phyloP scores from a whole-genome alignment of 2,888 invertebrate genomes.

The Lucinisca nassula region DNA sequence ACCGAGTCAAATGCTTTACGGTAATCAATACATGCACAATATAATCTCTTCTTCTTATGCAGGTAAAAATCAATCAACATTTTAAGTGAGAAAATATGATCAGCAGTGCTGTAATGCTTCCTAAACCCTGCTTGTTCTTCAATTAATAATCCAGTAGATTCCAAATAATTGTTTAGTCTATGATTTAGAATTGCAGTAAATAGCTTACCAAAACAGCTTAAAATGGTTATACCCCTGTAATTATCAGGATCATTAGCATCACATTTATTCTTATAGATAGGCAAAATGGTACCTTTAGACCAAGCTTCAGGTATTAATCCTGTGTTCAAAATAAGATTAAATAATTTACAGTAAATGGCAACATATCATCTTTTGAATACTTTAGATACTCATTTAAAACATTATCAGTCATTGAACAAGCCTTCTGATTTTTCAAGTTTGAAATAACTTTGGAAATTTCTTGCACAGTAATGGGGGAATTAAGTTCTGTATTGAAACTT shows the following conservation, averaged over 20 bases:
- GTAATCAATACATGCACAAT: background rate
- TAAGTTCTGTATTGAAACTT: background rate
- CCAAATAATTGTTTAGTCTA: background rate
- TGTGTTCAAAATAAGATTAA: constrained; percentile 3
- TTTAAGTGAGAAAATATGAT: background rate
- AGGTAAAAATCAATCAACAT: background rate
- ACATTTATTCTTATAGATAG: background rate
- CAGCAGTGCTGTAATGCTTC: background rate
- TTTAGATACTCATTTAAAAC: constrained; percentile 7
- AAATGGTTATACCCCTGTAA: background rate
- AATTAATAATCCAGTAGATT: background rate
- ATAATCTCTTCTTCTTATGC: background rate
- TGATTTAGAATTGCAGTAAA: background rate
- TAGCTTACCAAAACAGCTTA: background rate
- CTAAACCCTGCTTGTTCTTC: background rate
- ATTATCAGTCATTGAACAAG: background rate
- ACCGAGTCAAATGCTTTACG: background rate
- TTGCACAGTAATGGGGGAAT: background rate
- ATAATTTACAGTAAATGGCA: background rate
- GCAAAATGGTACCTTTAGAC: constrained; percentile 1
- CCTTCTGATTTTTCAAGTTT: background rate
- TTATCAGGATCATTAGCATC: background rate
- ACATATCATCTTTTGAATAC: background rate
- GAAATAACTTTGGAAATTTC: background rate
- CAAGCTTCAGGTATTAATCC: background rate